Percentiles rank a stretch among this genome's conserved stretches.
Conservation (phyloP, 2,888 invertebrate species). For the Nemurella pictetii region DNA sequence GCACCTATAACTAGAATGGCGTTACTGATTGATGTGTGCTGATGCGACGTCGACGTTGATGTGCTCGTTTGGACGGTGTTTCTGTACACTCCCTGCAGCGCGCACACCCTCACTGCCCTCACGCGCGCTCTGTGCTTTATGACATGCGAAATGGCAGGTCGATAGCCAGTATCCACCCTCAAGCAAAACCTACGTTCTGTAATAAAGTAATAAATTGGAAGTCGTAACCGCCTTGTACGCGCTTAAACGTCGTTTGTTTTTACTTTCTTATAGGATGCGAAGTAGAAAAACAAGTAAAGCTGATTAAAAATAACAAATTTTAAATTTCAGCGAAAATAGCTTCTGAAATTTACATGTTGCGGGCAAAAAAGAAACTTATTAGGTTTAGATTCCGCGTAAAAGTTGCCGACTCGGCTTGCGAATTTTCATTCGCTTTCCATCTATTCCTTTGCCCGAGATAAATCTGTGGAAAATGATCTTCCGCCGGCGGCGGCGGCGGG, state of each 20-base stretch:
- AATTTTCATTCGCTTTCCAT: background rate
- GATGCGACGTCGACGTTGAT: background rate
- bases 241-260: background rate
- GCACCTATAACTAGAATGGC: background rate
- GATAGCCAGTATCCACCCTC: too few species aligned
- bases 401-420: background rate
- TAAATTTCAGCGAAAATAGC: background rate
- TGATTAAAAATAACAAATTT: background rate
- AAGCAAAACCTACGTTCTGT: background rate
- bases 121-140: background rate
- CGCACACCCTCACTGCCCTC: background rate
- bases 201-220: background rate
- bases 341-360: background rate
- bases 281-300: background rate
- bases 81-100: background rate
- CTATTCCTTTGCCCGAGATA: background rate
- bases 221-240: background rate
- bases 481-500: background rate
- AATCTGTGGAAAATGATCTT: background rate
- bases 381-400: background rate
- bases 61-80: background rate
- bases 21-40: background rate
- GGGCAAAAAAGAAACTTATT: background rate
- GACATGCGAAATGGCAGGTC: conserved; percentile 12
- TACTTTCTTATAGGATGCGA: too few species aligned